Conservation (phyloP, 2,888 invertebrate genomes). For the Tromatobia lineatoria region DNA sequence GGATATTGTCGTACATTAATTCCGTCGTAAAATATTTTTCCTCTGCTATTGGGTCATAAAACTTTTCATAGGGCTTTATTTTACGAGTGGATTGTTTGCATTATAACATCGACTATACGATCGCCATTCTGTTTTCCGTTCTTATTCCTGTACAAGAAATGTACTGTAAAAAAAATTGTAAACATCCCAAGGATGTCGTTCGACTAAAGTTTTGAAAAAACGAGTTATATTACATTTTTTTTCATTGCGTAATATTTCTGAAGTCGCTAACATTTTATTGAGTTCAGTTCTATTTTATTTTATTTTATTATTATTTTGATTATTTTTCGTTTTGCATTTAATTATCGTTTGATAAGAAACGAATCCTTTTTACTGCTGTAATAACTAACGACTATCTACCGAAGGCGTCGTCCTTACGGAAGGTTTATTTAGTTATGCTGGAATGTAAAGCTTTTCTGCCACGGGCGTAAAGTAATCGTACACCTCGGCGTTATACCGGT, state of each 20-base stretch:
- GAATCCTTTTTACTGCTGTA: neutral
- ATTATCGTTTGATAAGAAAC: too few relatives aligned
- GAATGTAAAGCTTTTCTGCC: neutral
- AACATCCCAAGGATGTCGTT: neutral
- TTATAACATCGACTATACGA: neutral
- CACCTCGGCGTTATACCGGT: neutral
- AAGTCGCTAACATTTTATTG: neutral
- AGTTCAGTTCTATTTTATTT: too few relatives aligned
- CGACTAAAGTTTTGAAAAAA: neutral
- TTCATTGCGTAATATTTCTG: neutral
- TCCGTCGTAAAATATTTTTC: constrained; percentile 5
- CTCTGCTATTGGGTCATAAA: neutral
- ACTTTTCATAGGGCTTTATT: constrained; percentile 1
- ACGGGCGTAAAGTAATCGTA: constrained; percentile 14
- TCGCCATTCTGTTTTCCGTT: neutral
- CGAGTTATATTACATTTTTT: neutral
- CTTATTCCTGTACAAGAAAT: neutral
- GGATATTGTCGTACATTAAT: neutral
- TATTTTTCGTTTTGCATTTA: too few relatives aligned
- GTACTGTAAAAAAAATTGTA: neutral
- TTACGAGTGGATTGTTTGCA: neutral
- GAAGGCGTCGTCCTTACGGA: too few relatives aligned
- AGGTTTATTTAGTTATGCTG: neutral
- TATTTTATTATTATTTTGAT: too few relatives aligned
- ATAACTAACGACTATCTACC: too few relatives aligned